Evolutionary conservation across 2,888 invertebrate species (phyloP).

Genomic region (Dioctria rufipes): DNA sequence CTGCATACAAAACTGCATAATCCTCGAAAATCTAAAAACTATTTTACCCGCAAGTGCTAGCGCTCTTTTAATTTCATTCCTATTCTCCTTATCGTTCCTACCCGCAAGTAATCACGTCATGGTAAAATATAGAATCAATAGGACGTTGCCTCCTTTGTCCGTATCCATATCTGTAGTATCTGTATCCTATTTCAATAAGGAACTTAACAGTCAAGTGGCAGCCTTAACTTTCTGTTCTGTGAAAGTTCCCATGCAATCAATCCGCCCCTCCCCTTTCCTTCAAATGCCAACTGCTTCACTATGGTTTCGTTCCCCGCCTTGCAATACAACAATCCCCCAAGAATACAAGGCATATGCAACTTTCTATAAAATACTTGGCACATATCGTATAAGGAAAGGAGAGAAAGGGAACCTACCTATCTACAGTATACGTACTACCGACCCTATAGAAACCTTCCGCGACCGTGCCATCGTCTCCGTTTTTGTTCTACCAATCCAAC

Average conservation of each 20-base stretch:
- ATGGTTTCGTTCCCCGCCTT: not conserved
- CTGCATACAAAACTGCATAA: not conserved
- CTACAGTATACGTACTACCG: not conserved
- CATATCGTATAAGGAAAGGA: not conserved
- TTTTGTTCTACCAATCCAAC: not conserved
- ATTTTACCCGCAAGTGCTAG: not conserved
- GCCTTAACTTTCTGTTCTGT: slow-evolving; percentile 7
- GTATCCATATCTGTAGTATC: not conserved
- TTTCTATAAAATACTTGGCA: not conserved
- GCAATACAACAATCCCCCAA: not conserved
- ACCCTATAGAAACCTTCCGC: not conserved
- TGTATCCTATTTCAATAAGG: slow-evolving; percentile 10
- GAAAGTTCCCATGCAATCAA: slow-evolving; percentile 24
- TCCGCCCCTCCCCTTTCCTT: not conserved
- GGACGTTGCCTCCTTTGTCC: slow-evolving; percentile 29
- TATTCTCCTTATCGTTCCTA: not conserved
- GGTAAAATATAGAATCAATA: slow-evolving; percentile 22
- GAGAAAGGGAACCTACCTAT: not conserved
- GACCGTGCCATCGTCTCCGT: not conserved
- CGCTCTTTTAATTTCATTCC: not conserved
- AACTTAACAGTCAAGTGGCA: slow-evolving; percentile 7
- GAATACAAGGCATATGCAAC: slow-evolving; percentile 5
- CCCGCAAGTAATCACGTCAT: slow-evolving; percentile 39
- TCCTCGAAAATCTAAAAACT: not conserved
- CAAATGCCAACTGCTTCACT: not conserved